Evolutionary conservation across 2,888 invertebrate species (phyloP).

Genomic region (Rhyacophila evoluta): DNA sequence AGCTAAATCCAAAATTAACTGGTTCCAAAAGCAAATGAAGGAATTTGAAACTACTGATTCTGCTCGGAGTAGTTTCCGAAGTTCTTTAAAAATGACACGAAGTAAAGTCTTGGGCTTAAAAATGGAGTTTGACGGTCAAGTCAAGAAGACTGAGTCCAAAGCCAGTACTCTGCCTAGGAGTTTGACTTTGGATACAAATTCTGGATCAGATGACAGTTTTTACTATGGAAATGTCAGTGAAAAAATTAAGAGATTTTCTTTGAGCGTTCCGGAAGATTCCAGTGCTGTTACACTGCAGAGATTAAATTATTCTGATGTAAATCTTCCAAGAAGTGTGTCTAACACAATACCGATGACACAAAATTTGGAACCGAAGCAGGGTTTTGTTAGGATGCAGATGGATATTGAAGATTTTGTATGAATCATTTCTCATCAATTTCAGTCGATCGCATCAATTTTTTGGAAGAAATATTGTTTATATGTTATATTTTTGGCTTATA

Average conservation of each 20-base stretch:
- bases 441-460: no score
- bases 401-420: constrained; percentile 53
- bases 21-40: constrained; percentile 67
- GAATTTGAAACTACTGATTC: constrained; percentile 63
- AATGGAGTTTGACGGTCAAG: constrained; percentile 43
- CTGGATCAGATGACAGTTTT: not conserved
- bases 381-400: constrained; percentile 43
- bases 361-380: constrained; percentile 10
- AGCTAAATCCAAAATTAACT: constrained; percentile 67
- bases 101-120: constrained; percentile 44
- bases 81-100: constrained; percentile 38
- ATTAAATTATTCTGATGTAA: not conserved
- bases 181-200: not conserved
- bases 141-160: constrained; percentile 25
- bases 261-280: constrained; percentile 10
- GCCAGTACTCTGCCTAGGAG: constrained; percentile 33
- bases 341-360: not conserved
- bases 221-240: constrained; percentile 64
- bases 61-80: constrained; percentile 63
- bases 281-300: not conserved
- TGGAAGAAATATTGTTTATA: not conserved
- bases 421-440: no score
- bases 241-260: constrained; percentile 64
- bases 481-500: no score
- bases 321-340: not conserved